Conservation (phyloP, 2,113 vertebrate genomes). For the Hirundichthys speculiger region DNA sequence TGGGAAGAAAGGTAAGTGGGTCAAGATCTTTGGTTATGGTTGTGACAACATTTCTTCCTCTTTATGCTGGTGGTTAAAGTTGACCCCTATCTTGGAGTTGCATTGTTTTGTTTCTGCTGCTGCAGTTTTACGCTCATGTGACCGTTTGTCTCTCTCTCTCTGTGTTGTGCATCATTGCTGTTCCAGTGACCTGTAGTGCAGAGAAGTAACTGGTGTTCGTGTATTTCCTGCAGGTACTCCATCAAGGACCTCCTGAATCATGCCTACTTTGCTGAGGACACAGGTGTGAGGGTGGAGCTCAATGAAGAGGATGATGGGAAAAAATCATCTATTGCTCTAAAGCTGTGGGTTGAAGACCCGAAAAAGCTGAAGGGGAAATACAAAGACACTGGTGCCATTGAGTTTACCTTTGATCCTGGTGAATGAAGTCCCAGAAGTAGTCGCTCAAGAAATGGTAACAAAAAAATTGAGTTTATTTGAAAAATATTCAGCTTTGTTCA, state of each 20-base stretch:
- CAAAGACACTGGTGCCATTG: conserved; percentile 97
- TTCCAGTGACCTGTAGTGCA: conserved; percentile 14
- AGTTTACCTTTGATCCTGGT: conserved; percentile 96
- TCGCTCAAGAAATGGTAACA: conserved; percentile 98
- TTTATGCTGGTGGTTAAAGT: conserved; percentile 5
- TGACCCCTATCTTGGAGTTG: background rate
- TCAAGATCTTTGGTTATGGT: background rate
- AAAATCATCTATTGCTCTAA: conserved; percentile 92
- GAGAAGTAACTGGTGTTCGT: conserved; percentile 35
- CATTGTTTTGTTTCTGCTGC: conserved; percentile 41
- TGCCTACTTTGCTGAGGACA: conserved; percentile 98
- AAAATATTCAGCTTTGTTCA: background rate
- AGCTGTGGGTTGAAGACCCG: conserved; percentile 97
- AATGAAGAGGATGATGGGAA: conserved; percentile 96
- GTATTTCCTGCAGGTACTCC: conserved; percentile 86
- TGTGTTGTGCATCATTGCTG: conserved; percentile 26
- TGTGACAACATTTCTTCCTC: background rate
- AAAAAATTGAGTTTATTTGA: background rate
- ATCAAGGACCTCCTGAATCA: conserved; percentile 98
- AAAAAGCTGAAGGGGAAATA: conserved; percentile 99
- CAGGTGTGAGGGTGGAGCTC: conserved; percentile 96
- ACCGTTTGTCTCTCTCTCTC: conserved; percentile 40
- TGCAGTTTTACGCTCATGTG: conserved; percentile 27
- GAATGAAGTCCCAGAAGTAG: conserved; percentile 93
- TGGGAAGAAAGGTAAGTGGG: conserved; percentile 94